Evolutionary conservation across 2,888 invertebrate genomes (phyloP), one percentile per base, ranked within the genome.

Genomic region (Scaptomyza parva): DNA sequence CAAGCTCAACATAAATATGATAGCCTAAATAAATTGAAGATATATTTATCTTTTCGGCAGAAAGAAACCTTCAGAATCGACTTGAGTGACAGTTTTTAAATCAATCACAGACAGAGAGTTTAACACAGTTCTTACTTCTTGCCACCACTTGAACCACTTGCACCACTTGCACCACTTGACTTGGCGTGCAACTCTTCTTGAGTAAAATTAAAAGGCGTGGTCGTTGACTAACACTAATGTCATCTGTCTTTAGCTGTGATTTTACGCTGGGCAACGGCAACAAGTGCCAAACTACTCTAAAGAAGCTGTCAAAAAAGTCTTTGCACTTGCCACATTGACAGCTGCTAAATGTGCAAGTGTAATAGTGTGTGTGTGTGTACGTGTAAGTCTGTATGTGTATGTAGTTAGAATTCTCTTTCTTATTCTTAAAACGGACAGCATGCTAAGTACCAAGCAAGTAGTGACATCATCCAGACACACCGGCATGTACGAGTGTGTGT

Each of bases 201-300:
- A 24, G 44, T 20, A 73, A 17, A 37, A 53, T 76, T 53, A 37
- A 50, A 66, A 63, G 65, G 73, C 69, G 77, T 80, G 66, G 70
- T 54, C 55, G 54, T 54, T 53, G 44, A 50, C 52, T 44, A 30
- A 50, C 50, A 48, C 43, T 17, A 40, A 37, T 47, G 57, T 18
- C 57, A 47, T 22, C 50, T 28, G 22, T 22, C 12, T 33, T 54
- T 69, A 54, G 67, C 66, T 39, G 48, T 20, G 33, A 67, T 61
- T 74, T 67, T 59, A 45, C 39, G 9, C 30, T 17, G 40, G 73
- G 78, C 86, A 71, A 86, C 79, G 73, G 78, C 86, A 71, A 86
- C 79, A 79, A 86, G 78, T 84, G 84, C 70, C 70, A 72, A 65
- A 64, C 55, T 50, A 53, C 26, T 39, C 41, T 14, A 40, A 57